Evolutionary conservation across 2,797 vertebrate species (phyloP), one percentile per base, ranked within the genome.

Genomic region (Phaenicophaeus curvirostris): DNA sequence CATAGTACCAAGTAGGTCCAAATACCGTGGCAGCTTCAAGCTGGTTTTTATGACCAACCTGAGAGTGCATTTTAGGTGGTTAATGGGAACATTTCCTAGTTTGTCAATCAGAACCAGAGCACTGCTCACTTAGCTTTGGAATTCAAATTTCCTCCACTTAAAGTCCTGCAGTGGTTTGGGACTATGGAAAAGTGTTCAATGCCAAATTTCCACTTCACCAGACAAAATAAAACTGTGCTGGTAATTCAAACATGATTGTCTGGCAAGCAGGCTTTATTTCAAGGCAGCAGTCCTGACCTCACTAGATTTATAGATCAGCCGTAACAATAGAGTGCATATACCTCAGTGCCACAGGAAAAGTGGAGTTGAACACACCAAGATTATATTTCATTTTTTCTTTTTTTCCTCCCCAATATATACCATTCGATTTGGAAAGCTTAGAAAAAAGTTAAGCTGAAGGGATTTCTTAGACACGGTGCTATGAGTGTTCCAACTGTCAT

Each of bases 221-320:
- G 97, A 98, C 96, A 98, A 96, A 98, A 98, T 93, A 96, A 97
- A 97, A 97, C 94, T 54, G 86, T 94, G 88, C 90, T 97, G 97
- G 96, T 62, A 2, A 94, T 90, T 96, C 93, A 97, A 95, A 96
- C 93, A 93, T 63, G 39, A 90, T 84, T 95, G 94, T 96, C 96
- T 97, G 96, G 96, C 95, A 96, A 91, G 61, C 68, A 92, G 75
- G 58, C 65, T 97, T 92, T 85, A 88, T 93, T 97, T 96, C 96
- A 96, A 94, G 92, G 87, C 73, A 80, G 91, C 95, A 97, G 95
- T 93, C 85, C 84, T 94, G 92, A 96, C 61, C 87, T 97, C 95
- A 97, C 68, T 94, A 39, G 63, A 92, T 93, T 96, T 91, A 96
- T 97, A 96, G 87, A 87, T 92, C 95, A 94, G 87, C 89, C 95